Evolutionary conservation across 2,888 invertebrate genomes (phyloP), one percentile per base, ranked within the genome.

Genomic region (Diabrotica balteata): DNA sequence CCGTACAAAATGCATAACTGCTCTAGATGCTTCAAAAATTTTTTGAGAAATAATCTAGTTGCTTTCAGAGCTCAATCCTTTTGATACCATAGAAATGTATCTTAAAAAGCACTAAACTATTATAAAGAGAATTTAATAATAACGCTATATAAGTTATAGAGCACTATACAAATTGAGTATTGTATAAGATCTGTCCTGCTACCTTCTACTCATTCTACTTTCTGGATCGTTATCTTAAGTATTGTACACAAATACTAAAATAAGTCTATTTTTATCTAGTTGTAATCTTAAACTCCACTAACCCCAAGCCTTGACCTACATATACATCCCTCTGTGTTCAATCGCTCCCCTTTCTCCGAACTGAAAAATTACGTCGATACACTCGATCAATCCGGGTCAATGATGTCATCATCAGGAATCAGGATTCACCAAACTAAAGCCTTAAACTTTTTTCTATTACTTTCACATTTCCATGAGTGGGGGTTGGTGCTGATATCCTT

Each of bases 361-460:
- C 58, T 58, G 64, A 64, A 64, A 64, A 64, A 64, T 64, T 64
- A 50, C 64, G 45, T 64, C 64, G 58, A 64, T 64, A 64, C 52
- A 43, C 64, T 64, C 64, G 52, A 64, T 64, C 64, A 64, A 64
- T 64, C 46, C 64, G 64, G 64, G 64, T 64, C 64, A 64, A 64
- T 59, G 64, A 64, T 64, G 64, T 64, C 64, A 64, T 64, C 55
- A 57, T 57, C 55, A 57, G 17, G 17, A 57, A 57, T 57, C 64
- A 59, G 64, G 58, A 64, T 58, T 59, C 52, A 8, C 32, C 57
- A 63, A 63, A 57, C 57, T 44, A 42, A 63, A 63, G 49, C 58
- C 51, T 64, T 46, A 46, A 64, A 46, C 49, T 64, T 64, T 64
- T 63, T 58, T 57, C 50, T 61, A 51, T 22, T 52, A 64, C 64